Base-by-base conservation (phyloP, 2,888 invertebrate species). In the Drosophila conformis region DNA sequence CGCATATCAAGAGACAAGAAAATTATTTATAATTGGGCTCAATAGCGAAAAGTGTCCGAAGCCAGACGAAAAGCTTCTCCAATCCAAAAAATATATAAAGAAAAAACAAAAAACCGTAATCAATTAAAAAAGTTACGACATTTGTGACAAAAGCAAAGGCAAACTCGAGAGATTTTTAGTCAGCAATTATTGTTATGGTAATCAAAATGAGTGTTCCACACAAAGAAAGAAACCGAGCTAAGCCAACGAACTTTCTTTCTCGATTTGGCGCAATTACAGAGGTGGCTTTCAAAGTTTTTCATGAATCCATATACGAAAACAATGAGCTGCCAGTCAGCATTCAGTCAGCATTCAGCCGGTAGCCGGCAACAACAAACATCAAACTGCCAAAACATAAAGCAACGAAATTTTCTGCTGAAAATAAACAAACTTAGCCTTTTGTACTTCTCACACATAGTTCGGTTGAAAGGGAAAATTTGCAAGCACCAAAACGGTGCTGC, bases 261-360 rank as follows among this genome's bases (percentile, higher is more conserved):
- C 42, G 6, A 46, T 18, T 15, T 36, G 15, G 54, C 51, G 64
- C 73, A 64, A 67, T 58, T 62, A 69, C 54, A 54, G 70, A 75
- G 68, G 11, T 7, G 6, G 21, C n/a, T 87, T 85, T 88, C 89
- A 88, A 88, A 83, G 89, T 83, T 77, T 82, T 82, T 79, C 71
- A 66, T 85, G 73, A 82, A 73, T 73, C 73, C 69, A 85, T 83
- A 86, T 83, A 88, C 87, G 88, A 76, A 71, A 81, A 87, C 89
- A 86, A 86, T 67, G 78, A 69, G 61, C 70, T 53, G 64, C 69
- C 78, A 78, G 78, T 79, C 80, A 85, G 78, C 60, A 57, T 57
- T 38, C 59, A 65, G 52, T 79, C 80, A 87, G 82, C 60, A 57
- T 57, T 38, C 59, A 65, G 52, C 71, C 36, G 64, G 46, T 49